Evolutionary conservation across 2,797 vertebrate genomes (phyloP), one percentile per base, ranked within the genome.

Genomic region (Zalophus californianus): DNA sequence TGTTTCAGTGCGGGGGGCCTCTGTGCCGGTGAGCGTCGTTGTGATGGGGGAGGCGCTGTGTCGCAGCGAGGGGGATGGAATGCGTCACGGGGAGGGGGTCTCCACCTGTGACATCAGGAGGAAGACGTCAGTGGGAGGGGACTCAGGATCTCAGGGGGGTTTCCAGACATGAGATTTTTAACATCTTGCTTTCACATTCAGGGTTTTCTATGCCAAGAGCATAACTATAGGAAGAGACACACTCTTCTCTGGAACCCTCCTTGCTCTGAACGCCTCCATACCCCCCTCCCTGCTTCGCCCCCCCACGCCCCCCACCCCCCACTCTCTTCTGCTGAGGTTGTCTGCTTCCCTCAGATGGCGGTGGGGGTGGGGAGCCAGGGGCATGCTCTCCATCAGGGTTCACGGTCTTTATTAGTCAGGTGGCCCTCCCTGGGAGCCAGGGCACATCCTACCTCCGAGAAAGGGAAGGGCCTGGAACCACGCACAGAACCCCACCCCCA

Each of bases 371-470:
- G 54, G 3, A 44, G 52, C 20, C 41, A 86, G 41, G 27, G 3
- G 2, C 5, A 1, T 23, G 5, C 60, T n/a, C 60, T 75, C 87
- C 38, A 48, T 3, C 56, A 32, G 78, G 85, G 23, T 84, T 93
- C 73, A 91, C 32, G 41, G 54, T 91, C 90, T 88, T 97, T 97
- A 97, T 98, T 97, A 79, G 73, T 90, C 48, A 68, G 10, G 7
- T 41, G 80, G 21, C 41, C 86, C 85, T 62, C 66, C 54, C 48
- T 48, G 48, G 88, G 73, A 84, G 27, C 64, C 75, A 68, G 90
- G 77, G 29, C n/a, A 58, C 70, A 56, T 10, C 60, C 73, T 41
- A 44, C 58, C 60, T 54, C 68, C 20, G 13, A 79, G 60, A 72
- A 72, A 52, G n/a, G 72, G n/a, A 52, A 32, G 50, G 78, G 44